A percentile compares a stretch with the other conserved stretches of the same genome.
phyloP scores from a whole-genome alignment of 2,113 vertebrate genomes.

The Cochlearius cochlearius region DNA sequence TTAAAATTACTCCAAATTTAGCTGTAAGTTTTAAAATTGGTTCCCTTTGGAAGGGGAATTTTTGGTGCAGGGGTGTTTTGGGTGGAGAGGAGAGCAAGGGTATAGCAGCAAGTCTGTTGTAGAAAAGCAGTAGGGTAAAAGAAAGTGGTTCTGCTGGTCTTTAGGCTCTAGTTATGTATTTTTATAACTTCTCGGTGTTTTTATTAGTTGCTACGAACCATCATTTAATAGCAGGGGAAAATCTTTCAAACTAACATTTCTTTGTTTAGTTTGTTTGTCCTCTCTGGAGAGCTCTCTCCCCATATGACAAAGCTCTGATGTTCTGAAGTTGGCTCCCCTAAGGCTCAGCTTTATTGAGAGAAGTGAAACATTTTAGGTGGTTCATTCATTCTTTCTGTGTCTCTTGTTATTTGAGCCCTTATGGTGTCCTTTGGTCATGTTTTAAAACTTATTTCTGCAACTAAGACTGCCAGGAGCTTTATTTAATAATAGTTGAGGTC shows the following conservation, averaged over 20 bases:
- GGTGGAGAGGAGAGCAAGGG: background rate
- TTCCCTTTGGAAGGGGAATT: background rate
- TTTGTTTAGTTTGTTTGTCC: slow-evolving; percentile 55
- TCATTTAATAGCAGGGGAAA: slow-evolving; percentile 49
- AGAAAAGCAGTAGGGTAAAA: background rate
- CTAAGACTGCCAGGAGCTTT: slow-evolving; percentile 37
- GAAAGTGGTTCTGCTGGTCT: slow-evolving; percentile 21
- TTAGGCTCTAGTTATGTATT: slow-evolving; percentile 52
- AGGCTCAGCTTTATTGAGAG: slow-evolving; percentile 66
- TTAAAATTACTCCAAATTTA: slow-evolving; percentile 19
- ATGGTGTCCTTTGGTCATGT: slow-evolving; percentile 50
- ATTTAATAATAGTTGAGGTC: slow-evolving; percentile 54
- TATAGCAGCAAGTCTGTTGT: background rate
- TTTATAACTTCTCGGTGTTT: slow-evolving; percentile 21
- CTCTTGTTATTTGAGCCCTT: slow-evolving; percentile 56
- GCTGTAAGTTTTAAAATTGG: background rate
- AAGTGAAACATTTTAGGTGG: slow-evolving; percentile 59
- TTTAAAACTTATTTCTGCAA: slow-evolving; percentile 61
- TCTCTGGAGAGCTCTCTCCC: slow-evolving; percentile 53
- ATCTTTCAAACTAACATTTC: slow-evolving; percentile 46
- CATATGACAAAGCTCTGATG: slow-evolving; percentile 51
- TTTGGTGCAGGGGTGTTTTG: background rate
- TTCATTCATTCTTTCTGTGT: slow-evolving; percentile 65
- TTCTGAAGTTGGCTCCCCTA: slow-evolving; percentile 48
- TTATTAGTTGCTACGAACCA: slow-evolving; percentile 36